Conservation (phyloP, 2,888 invertebrate species). For the Alitta virens region DNA sequence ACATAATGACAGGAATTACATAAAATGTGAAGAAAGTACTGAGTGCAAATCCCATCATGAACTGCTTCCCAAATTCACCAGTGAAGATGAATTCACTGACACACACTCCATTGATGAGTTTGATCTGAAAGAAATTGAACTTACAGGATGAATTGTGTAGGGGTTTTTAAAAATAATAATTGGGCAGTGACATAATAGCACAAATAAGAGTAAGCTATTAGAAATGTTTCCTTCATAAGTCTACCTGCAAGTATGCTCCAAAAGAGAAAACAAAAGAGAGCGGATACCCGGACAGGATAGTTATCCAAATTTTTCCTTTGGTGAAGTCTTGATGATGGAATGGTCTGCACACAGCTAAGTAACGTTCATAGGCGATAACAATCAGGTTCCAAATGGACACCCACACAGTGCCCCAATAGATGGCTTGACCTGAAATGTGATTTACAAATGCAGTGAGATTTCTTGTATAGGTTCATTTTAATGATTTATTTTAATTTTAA, state of each 20-base stretch:
- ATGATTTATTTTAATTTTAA: too few species aligned
- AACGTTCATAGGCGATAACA: background rate
- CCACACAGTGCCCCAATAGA: slow-evolving; percentile 1
- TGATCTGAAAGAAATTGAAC: too few species aligned
- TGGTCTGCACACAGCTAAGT: background rate
- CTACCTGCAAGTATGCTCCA: background rate
- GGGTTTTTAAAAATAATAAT: too few species aligned
- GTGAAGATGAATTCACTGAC: background rate
- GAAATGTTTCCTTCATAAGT: too few species aligned
- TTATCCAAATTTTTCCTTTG: background rate
- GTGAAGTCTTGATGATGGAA: background rate
- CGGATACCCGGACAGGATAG: background rate
- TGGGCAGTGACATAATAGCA: too few species aligned
- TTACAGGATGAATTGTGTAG: too few species aligned
- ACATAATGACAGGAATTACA: background rate
- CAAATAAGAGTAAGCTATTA: too few species aligned
- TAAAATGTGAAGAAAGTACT: background rate
- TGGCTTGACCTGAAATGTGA: background rate
- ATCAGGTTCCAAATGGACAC: background rate
- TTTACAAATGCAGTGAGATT: too few species aligned
- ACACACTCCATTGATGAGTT: background rate
- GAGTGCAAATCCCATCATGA: background rate
- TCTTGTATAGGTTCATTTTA: too few species aligned
- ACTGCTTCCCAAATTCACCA: background rate
- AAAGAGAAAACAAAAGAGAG: background rate